These are phyloP conservation scores for Larimichthys polyactis DNA, from an alignment of 2,113 vertebrate species.

Conservation along the genomic window DNA sequence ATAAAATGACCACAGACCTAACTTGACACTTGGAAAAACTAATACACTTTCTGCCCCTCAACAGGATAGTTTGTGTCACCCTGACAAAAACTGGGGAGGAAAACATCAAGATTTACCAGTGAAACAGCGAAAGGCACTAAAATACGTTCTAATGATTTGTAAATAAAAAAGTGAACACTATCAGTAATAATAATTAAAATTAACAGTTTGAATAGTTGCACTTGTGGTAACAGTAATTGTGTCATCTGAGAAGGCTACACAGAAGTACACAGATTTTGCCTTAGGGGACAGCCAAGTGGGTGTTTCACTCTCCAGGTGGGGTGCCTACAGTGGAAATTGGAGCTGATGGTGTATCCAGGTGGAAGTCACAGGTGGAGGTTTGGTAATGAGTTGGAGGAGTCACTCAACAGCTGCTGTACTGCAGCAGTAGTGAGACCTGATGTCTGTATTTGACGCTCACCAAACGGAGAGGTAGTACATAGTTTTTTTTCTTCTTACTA, in stretches of 20 bases:
- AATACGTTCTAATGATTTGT: neutral
- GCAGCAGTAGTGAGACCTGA: conserved; percentile 60
- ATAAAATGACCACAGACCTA: conserved; percentile 75
- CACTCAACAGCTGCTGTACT: conserved; percentile 73
- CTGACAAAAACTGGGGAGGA: conserved; percentile 35
- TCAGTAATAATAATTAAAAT: neutral
- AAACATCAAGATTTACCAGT: conserved; percentile 36
- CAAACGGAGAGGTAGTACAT: conserved; percentile 31
- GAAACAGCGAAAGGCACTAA: neutral
- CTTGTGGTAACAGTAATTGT: neutral
- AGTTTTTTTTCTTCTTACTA: neutral
- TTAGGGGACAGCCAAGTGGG: conserved; percentile 50
- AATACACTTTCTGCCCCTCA: conserved; percentile 53
- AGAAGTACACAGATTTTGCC: conserved; percentile 39
- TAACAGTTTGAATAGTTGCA: neutral
- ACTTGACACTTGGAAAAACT: conserved; percentile 66
- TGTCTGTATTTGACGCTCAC: conserved; percentile 58
- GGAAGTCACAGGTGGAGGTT: conserved; percentile 77
- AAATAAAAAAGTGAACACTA: neutral
- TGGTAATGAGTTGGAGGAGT: conserved; percentile 76
- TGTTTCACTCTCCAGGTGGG: conserved; percentile 64
- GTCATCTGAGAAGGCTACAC: conserved; percentile 26
- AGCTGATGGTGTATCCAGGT: conserved; percentile 74
- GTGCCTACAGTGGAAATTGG: conserved; percentile 62
- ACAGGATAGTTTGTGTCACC: conserved; percentile 48